Evolutionary conservation across 2,888 invertebrate species (phyloP).

Genomic region (Aethes cnicana): DNA sequence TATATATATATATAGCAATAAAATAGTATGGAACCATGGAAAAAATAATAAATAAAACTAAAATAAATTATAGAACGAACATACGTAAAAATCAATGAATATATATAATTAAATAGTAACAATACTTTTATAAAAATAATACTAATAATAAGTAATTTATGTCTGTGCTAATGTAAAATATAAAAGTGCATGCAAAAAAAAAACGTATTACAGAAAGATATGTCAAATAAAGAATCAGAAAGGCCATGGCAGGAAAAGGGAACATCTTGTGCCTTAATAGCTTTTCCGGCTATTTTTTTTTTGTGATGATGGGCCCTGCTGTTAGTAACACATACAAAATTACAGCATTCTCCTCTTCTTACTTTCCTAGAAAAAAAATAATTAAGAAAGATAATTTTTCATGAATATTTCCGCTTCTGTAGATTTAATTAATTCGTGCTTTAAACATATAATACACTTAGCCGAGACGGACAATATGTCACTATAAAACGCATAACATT

Average conservation of each 20-base stretch:
- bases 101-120: too few relatives aligned
- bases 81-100: too few relatives aligned
- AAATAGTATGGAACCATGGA: too few relatives aligned
- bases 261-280: slow-evolving; percentile 7
- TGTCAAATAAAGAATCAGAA: too few relatives aligned
- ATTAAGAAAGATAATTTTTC: not conserved
- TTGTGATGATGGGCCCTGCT: not conserved
- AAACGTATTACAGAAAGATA: too few relatives aligned
- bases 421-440: not conserved
- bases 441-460: not conserved
- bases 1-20: too few relatives aligned
- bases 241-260: slow-evolving; percentile 1
- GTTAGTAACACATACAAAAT: not conserved
- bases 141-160: too few relatives aligned
- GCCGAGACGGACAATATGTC: not conserved
- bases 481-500: not conserved
- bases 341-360: not conserved
- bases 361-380: not conserved
- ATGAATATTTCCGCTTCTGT: not conserved
- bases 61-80: too few relatives aligned
- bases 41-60: too few relatives aligned
- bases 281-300: not conserved
- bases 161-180: too few relatives aligned
- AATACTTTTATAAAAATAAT: too few relatives aligned
- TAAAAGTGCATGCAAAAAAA: too few relatives aligned